Percentiles rank a stretch among this genome's conserved stretches.
Evolutionary conservation across 2,888 invertebrate species (phyloP).

Genomic region (Gari tellinella): DNA sequence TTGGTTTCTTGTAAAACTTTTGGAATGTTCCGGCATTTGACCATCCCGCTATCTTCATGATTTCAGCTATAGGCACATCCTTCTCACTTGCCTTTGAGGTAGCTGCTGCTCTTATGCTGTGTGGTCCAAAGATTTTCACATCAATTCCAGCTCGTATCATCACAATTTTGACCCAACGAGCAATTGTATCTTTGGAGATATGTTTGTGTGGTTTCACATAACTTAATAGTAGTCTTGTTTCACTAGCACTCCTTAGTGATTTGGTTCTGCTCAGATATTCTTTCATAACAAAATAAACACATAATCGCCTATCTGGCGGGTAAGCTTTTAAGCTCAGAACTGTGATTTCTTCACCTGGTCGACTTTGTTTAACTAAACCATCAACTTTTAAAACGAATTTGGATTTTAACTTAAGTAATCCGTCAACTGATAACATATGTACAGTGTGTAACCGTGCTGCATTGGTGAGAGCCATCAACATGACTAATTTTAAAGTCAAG

Average conservation of each 20-base stretch:
- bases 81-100: too few relatives aligned
- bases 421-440: conserved; percentile 8
- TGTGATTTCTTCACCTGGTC: conserved; percentile 6
- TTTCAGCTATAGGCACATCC: too few relatives aligned
- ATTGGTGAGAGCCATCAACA: conserved; percentile 2
- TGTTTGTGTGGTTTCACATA: too few relatives aligned
- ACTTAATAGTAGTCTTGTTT: conserved; percentile 9
- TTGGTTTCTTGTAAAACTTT: too few relatives aligned
- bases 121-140: too few relatives aligned
- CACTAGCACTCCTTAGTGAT: neutral
- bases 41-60: too few relatives aligned
- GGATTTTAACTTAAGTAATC: conserved; percentile 1
- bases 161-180: too few relatives aligned
- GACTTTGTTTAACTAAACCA: conserved; percentile 8
- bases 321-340: conserved; percentile 3
- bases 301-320: conserved; percentile 6
- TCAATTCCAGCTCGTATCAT: too few relatives aligned
- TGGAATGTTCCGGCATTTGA: too few relatives aligned
- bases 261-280: conserved; percentile 13
- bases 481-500: neutral
- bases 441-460: conserved; percentile 9
- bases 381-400: conserved; percentile 5
- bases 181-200: too few relatives aligned
- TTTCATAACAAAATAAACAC: conserved; percentile 3
- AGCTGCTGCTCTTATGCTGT: too few relatives aligned